Conservation (phyloP, 2,888 invertebrate species). For the Parnassius glacialis region DNA sequence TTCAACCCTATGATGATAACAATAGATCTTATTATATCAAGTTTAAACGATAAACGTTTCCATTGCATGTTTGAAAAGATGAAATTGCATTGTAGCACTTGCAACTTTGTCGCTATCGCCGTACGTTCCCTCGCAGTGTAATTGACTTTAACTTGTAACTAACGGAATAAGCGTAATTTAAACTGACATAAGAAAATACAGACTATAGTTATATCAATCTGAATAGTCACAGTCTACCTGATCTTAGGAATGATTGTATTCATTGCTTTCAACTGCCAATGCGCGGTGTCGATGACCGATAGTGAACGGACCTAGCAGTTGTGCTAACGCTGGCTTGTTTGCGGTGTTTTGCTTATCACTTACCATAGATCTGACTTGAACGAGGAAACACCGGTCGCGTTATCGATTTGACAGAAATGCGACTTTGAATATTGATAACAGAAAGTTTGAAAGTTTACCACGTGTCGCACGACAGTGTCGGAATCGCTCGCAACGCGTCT, state of each 20-base stretch:
- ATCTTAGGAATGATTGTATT: constrained; percentile 23
- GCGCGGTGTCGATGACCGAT: constrained; percentile 36
- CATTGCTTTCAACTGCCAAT: constrained; percentile 22
- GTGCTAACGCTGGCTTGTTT: constrained; percentile 27
- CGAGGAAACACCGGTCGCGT: constrained; percentile 47
- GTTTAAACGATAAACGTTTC: constrained; percentile 9
- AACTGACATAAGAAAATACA: constrained; percentile 24
- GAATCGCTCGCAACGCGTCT: constrained; percentile 8
- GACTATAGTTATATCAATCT: constrained; percentile 21
- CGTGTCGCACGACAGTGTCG: constrained; percentile 1
- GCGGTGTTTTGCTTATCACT: constrained; percentile 44
- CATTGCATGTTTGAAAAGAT: constrained; percentile 12
- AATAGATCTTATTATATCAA: constrained; percentile 7
- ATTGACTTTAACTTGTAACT: constrained; percentile 24
- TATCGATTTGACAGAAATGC: constrained; percentile 44
- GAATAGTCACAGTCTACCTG: constrained; percentile 11
- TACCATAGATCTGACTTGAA: constrained; percentile 48
- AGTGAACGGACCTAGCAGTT: constrained; percentile 14
- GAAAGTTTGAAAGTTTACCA: constrained; percentile 21
- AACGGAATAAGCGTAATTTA: constrained; percentile 25
- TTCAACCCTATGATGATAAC: constrained; percentile 5
- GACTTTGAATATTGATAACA: constrained; percentile 31
- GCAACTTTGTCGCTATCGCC: constrained; percentile 15
- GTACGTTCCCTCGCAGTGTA: constrained; percentile 13
- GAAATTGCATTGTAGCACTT: constrained; percentile 24